phyloP scores from a whole-genome alignment of 1,140 invertebrate genomes.

The Eufriesea mexicana region DNA sequence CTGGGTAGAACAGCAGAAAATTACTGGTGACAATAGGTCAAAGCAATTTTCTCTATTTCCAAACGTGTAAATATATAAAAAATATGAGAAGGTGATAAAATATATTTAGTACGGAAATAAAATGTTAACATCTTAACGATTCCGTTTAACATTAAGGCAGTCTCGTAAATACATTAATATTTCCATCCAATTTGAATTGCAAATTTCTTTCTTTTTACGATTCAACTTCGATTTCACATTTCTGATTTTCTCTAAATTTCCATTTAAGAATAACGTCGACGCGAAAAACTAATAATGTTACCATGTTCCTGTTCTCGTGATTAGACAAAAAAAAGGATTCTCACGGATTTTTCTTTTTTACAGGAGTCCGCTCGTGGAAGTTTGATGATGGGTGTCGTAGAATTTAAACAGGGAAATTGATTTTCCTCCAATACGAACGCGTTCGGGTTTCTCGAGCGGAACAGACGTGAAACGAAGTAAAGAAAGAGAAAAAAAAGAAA shows the following conservation, averaged over 20 bases:
- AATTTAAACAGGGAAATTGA: constrained; percentile 25
- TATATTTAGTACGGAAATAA: neutral
- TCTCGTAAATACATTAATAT: neutral
- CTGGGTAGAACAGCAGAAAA: constrained; percentile 16
- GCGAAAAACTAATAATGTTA: neutral
- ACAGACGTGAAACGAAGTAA: constrained; percentile 9
- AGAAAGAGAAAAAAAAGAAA: neutral
- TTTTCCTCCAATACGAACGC: constrained; percentile 10
- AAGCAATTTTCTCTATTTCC: neutral
- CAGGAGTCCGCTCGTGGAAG: constrained; percentile 44
- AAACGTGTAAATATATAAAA: neutral
- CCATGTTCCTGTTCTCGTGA: neutral
- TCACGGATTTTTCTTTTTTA: constrained; percentile 45
- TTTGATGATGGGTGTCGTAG: constrained; percentile 41
- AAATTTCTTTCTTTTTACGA: neutral
- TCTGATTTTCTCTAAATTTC: neutral
- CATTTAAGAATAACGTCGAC: neutral
- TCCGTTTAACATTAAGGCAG: neutral
- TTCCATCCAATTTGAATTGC: constrained; percentile 14
- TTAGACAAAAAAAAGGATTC: neutral
- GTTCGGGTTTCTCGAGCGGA: constrained; percentile 15
- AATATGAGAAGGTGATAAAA: neutral
- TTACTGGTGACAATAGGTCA: neutral
- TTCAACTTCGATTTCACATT: neutral
- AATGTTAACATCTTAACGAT: neutral